Evolutionary conservation across 2,888 invertebrate species (phyloP).

Genomic region (Mesorhabditis sp.): DNA sequence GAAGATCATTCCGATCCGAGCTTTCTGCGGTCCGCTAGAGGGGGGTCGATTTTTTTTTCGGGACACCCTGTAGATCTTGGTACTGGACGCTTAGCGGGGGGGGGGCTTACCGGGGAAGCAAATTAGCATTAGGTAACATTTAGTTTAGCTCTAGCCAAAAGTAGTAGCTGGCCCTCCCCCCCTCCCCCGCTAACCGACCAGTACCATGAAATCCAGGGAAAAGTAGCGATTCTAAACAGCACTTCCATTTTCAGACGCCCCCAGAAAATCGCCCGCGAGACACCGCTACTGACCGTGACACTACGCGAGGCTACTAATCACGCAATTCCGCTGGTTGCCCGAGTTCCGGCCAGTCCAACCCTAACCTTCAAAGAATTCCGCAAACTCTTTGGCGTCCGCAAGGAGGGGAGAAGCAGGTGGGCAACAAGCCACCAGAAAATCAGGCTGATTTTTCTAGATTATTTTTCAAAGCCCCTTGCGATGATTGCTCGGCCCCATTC

Average conservation of each 20-base stretch:
- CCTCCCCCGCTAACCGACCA: too few species aligned
- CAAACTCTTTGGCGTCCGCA: neutral
- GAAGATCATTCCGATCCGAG: too few species aligned
- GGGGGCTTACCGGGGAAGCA: too few species aligned
- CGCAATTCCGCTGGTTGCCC: neutral
- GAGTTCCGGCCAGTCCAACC: neutral
- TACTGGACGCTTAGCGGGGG: too few species aligned
- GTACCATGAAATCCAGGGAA: too few species aligned
- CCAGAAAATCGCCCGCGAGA: neutral
- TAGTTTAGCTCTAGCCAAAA: too few species aligned
- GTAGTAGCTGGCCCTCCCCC: too few species aligned
- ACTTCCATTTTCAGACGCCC: neutral
- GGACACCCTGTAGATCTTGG: too few species aligned
- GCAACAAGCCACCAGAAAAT: neutral
- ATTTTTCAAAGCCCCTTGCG: constrained; percentile 1
- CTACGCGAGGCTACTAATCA: neutral
- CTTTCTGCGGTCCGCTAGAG: too few species aligned
- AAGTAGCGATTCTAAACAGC: too few species aligned
- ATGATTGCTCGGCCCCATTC: neutral
- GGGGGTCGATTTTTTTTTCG: too few species aligned
- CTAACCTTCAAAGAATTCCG: neutral
- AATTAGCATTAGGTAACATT: too few species aligned
- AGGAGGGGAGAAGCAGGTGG: neutral
- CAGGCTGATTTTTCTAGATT: neutral
- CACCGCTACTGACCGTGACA: neutral